Percentiles rank a stretch among this genome's conserved stretches.
Evolutionary conservation across 2,888 invertebrate species (phyloP).

Genomic region (Allolobophora icterica): DNA sequence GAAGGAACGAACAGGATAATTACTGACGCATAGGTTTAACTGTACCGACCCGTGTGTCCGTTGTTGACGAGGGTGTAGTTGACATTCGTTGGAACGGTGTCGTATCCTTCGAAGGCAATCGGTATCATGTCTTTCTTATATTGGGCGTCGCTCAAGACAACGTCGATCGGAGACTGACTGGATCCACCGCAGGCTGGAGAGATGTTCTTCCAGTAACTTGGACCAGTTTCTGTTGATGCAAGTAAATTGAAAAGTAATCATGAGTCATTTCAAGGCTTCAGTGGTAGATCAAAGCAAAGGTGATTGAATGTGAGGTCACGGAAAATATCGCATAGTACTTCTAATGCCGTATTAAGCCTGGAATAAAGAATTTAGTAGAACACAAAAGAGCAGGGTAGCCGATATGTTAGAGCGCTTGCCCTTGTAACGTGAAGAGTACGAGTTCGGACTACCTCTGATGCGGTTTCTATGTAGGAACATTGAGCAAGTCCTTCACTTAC

Average conservation of each 20-base stretch:
- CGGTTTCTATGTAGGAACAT: no score
- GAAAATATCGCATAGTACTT: no score
- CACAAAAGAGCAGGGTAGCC: no score
- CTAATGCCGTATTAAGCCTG: no score
- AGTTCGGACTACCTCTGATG: no score
- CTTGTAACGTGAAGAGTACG: no score
- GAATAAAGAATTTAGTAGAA: no score
- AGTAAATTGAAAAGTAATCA: not conserved
- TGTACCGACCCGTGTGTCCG: not conserved
- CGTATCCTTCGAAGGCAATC: conserved; percentile 23
- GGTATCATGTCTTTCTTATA: not conserved
- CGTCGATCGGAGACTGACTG: conserved; percentile 31
- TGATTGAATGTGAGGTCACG: not conserved
- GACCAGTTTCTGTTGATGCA: conserved; percentile 12
- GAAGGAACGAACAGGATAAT: no score
- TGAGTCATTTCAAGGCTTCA: not conserved
- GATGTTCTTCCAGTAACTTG: not conserved
- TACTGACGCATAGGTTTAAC: no score
- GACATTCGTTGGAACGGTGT: not conserved
- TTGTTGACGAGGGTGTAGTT: conserved; percentile 15
- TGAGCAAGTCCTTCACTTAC: no score
- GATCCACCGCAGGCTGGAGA: not conserved
- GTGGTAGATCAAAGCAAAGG: not conserved
- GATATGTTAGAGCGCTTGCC: no score
- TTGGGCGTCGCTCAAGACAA: not conserved